phyloP scores from a whole-genome alignment of 2,113 vertebrate genomes.

The Agapornis roseicollis region DNA sequence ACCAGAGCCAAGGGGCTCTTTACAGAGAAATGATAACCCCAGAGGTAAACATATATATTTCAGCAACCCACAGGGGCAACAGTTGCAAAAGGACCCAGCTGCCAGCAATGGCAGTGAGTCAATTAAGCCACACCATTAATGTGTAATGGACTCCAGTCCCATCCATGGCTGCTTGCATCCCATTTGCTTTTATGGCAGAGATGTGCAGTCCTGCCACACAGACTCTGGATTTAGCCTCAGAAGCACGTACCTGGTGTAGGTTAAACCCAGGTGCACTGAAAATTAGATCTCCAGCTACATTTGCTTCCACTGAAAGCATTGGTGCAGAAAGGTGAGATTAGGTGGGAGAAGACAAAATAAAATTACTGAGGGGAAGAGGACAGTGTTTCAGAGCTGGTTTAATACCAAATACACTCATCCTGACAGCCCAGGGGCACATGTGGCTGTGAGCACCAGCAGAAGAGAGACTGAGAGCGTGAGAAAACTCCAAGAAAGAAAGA shows the following conservation, averaged over 20 bases:
- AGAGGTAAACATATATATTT: neutral
- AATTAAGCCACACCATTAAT: neutral
- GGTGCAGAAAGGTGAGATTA: neutral
- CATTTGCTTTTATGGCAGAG: neutral
- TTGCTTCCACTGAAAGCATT: constrained; percentile 3
- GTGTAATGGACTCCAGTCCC: neutral
- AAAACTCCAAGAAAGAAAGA: neutral
- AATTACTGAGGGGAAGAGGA: neutral
- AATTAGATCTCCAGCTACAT: neutral
- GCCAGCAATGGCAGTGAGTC: neutral
- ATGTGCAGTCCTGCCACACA: neutral
- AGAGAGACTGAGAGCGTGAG: neutral
- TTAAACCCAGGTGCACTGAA: constrained; percentile 12
- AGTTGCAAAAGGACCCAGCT: neutral
- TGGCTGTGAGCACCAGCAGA: neutral
- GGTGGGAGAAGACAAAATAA: neutral
- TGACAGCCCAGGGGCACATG: neutral
- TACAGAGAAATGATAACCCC: neutral
- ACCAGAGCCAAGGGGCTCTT: neutral
- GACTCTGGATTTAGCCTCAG: neutral
- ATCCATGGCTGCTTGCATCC: neutral
- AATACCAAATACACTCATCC: neutral
- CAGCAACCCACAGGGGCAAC: neutral
- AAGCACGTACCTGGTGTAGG: neutral
- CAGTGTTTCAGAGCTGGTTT: neutral